Evolutionary conservation across 2,888 invertebrate species (phyloP).

Genomic region (Eristalinus aeneus): DNA sequence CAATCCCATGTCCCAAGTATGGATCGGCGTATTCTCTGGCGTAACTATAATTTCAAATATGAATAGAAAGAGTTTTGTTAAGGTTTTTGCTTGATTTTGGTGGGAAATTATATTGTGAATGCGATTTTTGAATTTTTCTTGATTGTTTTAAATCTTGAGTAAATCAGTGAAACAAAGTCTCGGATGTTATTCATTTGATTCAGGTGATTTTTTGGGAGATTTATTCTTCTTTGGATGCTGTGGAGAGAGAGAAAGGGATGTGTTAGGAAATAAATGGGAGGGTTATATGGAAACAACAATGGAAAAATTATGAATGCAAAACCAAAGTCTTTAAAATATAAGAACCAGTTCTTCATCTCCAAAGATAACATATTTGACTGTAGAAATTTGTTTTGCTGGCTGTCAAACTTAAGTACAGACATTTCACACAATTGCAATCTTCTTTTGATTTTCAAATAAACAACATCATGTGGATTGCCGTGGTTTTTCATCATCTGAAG

Average conservation of each 20-base stretch:
- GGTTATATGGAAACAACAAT: neutral
- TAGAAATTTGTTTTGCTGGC: neutral
- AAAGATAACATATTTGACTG: too few relatives aligned
- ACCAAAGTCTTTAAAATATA: too few relatives aligned
- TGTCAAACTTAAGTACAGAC: too few relatives aligned
- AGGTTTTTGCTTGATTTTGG: neutral
- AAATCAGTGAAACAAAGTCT: conserved; percentile 13
- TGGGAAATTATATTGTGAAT: neutral
- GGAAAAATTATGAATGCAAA: neutral
- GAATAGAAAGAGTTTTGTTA: conserved; percentile 13
- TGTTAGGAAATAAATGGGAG: neutral
- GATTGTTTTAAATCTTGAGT: conserved; percentile 58
- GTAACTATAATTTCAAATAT: conserved; percentile 82
- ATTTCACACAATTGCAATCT: too few relatives aligned
- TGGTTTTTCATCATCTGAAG: too few relatives aligned
- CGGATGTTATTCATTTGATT: conserved; percentile 27
- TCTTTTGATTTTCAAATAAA: too few relatives aligned
- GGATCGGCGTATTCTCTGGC: conserved; percentile 96
- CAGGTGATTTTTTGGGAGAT: conserved; percentile 5
- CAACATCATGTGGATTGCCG: too few relatives aligned
- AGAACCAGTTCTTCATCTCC: too few relatives aligned
- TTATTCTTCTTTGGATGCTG: conserved; percentile 53
- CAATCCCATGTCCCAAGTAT: conserved; percentile 96
- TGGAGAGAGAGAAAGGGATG: conserved; percentile 26
- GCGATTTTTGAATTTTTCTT: conserved; percentile 44